Evolutionary conservation across 2,797 vertebrate species (phyloP), one percentile per base, ranked within the genome.

Genomic region (Rachycentron canadum): DNA sequence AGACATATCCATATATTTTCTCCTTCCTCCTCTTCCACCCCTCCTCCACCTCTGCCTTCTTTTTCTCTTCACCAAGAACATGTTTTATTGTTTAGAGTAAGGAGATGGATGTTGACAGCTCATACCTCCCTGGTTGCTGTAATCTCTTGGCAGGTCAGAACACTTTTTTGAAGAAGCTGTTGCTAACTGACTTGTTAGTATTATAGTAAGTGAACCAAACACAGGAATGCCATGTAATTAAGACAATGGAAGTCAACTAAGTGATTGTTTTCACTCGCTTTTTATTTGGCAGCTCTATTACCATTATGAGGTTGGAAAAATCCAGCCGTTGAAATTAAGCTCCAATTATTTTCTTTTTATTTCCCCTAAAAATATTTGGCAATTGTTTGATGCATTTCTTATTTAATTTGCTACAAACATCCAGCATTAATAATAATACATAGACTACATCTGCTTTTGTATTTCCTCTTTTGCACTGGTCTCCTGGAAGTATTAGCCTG

Each of bases 391-490:
- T 65, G 16, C 26, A 8, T 32, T 26, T 38, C 38, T 19, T 3
- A 16, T 36, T 8, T 23, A 26, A 38, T 38, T 66, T n/a, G 12
- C 13, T 41, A 65, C 23, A 57, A 26, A 66, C 14, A 12, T 68
- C n/a, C 9, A 26, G 2, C 30, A 38, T 34, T 59, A 36, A 57
- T 7, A 40, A 21, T 23, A 69, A 72, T 23, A 26, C 2, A 10
- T 2, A 6, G 5, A 43, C 19, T 25, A 30, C 1, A 28, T 49
- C 3, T 43, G 12, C 28, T 61, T 60, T 50, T 47, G 7, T 62
- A 19, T 53, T 78, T 43, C 47, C 12, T 13, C 36, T 28, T 66
- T 73, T 40, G 21, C 43, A 26, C 58, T 66, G 38, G 23, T 47
- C 7, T 25, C 10, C 7, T 14, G 0, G 36, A 65, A 50, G 41